Conservation (phyloP, 1,140 invertebrate genomes). For the Ceratitis capitata region DNA sequence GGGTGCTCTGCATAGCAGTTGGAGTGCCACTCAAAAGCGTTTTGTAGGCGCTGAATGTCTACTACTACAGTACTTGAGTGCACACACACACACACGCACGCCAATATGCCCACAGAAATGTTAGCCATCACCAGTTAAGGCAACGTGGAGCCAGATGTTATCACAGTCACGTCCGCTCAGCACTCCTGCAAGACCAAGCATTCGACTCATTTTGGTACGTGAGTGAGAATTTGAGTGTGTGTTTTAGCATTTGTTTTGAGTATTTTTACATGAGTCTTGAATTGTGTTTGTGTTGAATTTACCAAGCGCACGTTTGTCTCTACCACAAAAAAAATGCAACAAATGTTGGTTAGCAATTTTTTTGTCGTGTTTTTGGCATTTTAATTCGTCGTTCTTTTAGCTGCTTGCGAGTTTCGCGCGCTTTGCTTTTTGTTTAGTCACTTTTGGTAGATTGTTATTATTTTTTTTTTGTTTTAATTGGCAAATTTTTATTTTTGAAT, state of each 20-base stretch:
- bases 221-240: neutral
- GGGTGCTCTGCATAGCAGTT: neutral
- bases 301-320: neutral
- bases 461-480: neutral
- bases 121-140: neutral
- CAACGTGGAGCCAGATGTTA: neutral
- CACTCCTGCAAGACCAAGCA: neutral
- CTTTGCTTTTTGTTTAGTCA: neutral
- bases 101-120: no score
- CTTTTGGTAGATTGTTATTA: neutral
- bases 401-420: neutral
- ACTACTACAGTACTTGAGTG: neutral
- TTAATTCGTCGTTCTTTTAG: neutral
- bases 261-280: neutral
- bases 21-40: neutral
- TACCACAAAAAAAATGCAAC: neutral
- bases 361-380: neutral
- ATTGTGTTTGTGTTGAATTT: neutral
- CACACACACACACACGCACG: neutral
- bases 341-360: neutral
- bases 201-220: neutral
- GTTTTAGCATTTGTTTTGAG: slow-evolving; percentile 10
- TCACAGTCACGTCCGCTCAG: neutral
- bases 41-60: neutral
- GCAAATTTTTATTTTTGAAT: neutral